Evolutionary conservation across 35 echinoderm and acorn worm species (phyloP), one percentile per base, ranked within the genome.

Genomic region (Anneissia japonica): DNA sequence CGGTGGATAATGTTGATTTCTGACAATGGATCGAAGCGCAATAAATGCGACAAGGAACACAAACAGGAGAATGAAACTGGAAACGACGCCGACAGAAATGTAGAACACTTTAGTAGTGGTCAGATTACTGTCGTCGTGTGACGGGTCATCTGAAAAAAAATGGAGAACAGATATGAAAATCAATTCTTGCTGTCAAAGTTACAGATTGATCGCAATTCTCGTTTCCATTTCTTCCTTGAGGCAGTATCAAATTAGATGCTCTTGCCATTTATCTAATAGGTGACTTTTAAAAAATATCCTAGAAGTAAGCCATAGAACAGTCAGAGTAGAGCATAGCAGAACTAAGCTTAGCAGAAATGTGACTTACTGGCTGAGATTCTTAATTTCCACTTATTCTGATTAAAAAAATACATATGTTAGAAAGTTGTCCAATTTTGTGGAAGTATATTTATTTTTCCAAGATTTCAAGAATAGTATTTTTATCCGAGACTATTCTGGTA

Each of bases 101-200:
- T 99, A 99, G 86, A 99, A 99, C 77, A 99, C 79, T 87, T 86
- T 99, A 23, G 90, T 94, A 3, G 92, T 89, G 0, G 92, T 91
- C 4, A 94, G 83, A 9, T 64, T 64, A 23, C 26, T 64, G 11
- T 64, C 40, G 40, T 14, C 40, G 40, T 64, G 1, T 64, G 51
- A 23, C 21, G 26, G 26, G 2, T 64, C 26, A 12, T 64, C 51
- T 64, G 51, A 64, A 64, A 64, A 23, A 43, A 64, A 64, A 64
- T 3, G 26, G 26, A 64, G 21, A n/a, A n/a, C n/a, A 64, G 16
- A 45, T 45, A 7, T 9, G 51, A 64, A 64, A 64, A 64, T 64
- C 51, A 64, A 64, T 64, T 64, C 21, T 64, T 64, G 51, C 51
- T 26, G 21, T 64, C 21, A 19, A 26, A 2, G 51, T 64, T 6